Evolutionary conservation across 2,888 invertebrate species (phyloP).

Genomic region (Napeogenes sylphis): DNA sequence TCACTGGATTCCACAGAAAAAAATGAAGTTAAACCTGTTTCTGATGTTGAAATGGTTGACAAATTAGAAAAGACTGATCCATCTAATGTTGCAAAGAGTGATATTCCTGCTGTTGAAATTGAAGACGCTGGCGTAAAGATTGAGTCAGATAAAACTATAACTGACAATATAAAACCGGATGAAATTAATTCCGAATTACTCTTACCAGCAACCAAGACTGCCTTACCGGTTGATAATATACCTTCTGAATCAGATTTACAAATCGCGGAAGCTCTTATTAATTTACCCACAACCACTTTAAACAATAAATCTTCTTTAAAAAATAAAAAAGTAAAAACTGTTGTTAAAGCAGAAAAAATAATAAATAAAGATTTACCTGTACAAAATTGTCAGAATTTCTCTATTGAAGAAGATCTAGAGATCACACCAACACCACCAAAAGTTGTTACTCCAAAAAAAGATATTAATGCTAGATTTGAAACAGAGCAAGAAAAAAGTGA

Average conservation of each 20-base stretch:
- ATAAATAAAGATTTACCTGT: constrained; percentile 4
- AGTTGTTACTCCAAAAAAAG: constrained; percentile 31
- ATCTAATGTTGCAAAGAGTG: neutral
- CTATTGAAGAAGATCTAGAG: constrained; percentile 9
- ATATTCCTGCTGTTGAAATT: neutral
- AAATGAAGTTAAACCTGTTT: neutral
- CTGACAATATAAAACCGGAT: constrained; percentile 14
- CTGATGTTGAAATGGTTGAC: constrained; percentile 5
- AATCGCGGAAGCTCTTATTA: constrained; percentile 71
- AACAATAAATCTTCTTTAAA: constrained; percentile 49
- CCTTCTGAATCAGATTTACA: constrained; percentile 72
- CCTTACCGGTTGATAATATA: constrained; percentile 38
- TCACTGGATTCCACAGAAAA: constrained; percentile 3
- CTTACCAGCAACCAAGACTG: constrained; percentile 7
- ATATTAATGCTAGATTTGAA: constrained; percentile 54
- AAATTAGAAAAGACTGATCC: constrained; percentile 3
- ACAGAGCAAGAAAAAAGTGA: constrained; percentile 70
- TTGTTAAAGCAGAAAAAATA: constrained; percentile 6
- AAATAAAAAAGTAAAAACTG: constrained; percentile 32
- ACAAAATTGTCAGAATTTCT: constrained; percentile 12
- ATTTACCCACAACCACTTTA: constrained; percentile 63
- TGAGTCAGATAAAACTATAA: constrained; percentile 8
- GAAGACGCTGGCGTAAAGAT: neutral
- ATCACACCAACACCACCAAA: constrained; percentile 13
- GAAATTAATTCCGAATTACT: constrained; percentile 24